Base-by-base conservation (phyloP, 1,140 invertebrate species). In the Archivesica marissinica region DNA sequence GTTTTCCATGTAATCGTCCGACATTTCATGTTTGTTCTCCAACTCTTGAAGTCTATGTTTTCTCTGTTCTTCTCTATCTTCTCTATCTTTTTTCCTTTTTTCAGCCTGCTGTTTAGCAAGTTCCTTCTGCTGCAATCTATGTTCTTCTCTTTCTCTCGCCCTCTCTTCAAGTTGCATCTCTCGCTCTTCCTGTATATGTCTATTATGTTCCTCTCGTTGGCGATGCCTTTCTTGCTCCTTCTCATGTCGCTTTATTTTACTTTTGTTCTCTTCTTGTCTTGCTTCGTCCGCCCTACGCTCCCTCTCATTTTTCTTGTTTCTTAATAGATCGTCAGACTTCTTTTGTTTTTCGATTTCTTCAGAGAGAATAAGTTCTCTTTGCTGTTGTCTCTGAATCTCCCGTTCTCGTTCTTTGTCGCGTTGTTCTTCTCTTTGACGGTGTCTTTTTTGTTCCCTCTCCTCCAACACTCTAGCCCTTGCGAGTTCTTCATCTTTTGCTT, bases 371-470 rank as follows among this genome's bases (percentile, higher is more conserved):
- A 64, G 30, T 35, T 64, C 59, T 64, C 30, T 64, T 35, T 64
- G 59, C n/a, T 64, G 59, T 25, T 64, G 59, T 2, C 59, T 30
- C 30, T 64, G 59, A 64, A 64, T 64, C 4, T 64, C 59, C 3
- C 59, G 28, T 35, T 64, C 56, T 6, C 23, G 56, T 59, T 64
- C 59, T 1, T 3, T n/a, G n/a, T n/a, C n/a, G n/a, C n/a, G n/a
- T n/a, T n/a, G 15, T 35, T 35, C 30, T 15, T 35, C 30, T 17
- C 30, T 64, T 17, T 64, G 30, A 17, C 15, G 30, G 33, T 64
- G 9, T 17, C 15, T 64, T 64, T 64, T 15, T 64, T 17, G 33
- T 35, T 64, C 59, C 30, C 59, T 33, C n/a, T 64, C 59, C 9
- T 35, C 30, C n/a, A 13, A 11, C n/a, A 35, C 59, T 35, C 30